A percentile compares a stretch with the other conserved stretches of the same genome.
Evolutionary conservation across 2,113 vertebrate genomes (phyloP).

Genomic region (Vimba vimba): DNA sequence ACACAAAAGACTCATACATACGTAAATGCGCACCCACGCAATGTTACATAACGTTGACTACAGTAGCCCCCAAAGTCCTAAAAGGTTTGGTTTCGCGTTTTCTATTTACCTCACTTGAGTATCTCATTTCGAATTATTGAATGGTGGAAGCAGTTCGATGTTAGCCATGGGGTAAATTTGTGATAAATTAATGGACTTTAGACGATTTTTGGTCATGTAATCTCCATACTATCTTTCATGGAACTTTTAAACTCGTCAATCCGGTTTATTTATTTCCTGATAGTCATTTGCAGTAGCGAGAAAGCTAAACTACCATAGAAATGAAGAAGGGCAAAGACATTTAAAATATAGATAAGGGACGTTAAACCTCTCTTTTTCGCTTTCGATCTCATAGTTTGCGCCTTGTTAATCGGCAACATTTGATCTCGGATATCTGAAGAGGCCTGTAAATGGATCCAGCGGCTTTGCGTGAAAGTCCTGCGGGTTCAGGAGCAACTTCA

Average conservation of each 20-base stretch:
- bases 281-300: not conserved
- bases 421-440: not conserved
- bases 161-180: constrained; percentile 9
- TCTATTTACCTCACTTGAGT: constrained; percentile 18
- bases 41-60: not conserved
- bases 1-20: not conserved
- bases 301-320: not conserved
- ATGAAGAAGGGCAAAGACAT: not conserved
- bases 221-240: not conserved
- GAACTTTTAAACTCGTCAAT: not conserved
- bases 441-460: constrained; percentile 72
- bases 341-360: not conserved
- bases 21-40: not conserved
- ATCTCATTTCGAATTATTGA: not conserved
- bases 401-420: not conserved
- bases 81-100: constrained; percentile 12
- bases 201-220: not conserved
- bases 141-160: not conserved
- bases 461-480: constrained; percentile 73
- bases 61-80: not conserved
- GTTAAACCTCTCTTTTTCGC: not conserved
- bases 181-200: not conserved
- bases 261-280: not conserved
- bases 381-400: not conserved
- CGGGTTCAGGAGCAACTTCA: constrained; percentile 13